Base-by-base conservation (phyloP, 2,888 invertebrate species). In the Mimachlamys varia region DNA sequence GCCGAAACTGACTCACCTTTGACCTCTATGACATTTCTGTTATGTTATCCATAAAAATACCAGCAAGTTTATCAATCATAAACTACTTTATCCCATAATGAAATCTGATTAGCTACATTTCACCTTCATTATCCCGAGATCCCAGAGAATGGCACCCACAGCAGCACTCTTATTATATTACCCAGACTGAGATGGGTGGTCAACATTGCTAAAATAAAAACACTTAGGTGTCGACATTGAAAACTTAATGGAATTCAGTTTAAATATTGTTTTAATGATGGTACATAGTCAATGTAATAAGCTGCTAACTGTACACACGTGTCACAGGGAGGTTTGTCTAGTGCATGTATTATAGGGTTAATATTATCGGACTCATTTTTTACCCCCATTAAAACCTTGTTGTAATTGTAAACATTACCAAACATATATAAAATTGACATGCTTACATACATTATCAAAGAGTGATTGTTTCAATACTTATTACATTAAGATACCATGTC, bases 211-310 rank as follows among this genome's bases (percentile, higher is more conserved):
- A 4, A 5, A 33, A 76, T 76, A 33, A 10, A 27, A 33, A 1
- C 33, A 22, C 33, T 7, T 10, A 22, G 27, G 76, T 76, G 17
- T 76, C 13, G 27, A 33, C 76, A 76, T 76, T 33, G 76, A 12
- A 76, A 76, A 76, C 76, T 76, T 76, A 76, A 76, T 76, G 76
- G 76, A 76, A 76, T 76, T 76, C 17, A 76, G 76, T 76, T 76
- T 76, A 76, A 76, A 76, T 76, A 27, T 13, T 33, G 76, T 33
- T 76, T 76, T 76, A 76, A 76, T 76, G 76, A 76, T 76, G 76
- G 76, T 76, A 76, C 33, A 76, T 27, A 76, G 76, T 15, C 33
- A 17, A 10, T 76, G 33, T 76, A 76, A 76, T 76, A 76, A 0
- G 13, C 17, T 76, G 76, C 33, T 76, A 76, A 76, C 27, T 27